Conservation (phyloP, 2,113 vertebrate genomes). For the Crotalus viridis region DNA sequence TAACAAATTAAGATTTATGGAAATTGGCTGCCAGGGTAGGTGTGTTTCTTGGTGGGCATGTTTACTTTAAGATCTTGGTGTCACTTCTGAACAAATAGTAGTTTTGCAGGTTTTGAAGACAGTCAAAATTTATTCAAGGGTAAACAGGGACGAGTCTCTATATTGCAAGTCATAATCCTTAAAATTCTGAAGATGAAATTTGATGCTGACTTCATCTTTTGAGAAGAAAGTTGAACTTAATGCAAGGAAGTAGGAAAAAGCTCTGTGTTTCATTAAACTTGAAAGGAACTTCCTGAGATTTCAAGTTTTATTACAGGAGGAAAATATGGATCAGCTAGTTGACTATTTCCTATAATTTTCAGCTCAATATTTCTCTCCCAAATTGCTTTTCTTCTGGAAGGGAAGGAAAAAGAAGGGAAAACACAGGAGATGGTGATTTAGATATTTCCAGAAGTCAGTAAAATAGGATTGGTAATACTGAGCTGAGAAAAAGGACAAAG, state of each 20-base stretch:
- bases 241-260: not conserved
- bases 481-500: not conserved
- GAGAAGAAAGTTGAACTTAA: not conserved
- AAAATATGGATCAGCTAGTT: not conserved
- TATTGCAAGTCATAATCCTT: not conserved
- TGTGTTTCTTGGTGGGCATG: not conserved
- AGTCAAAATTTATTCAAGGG: not conserved
- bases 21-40: not conserved
- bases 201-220: not conserved
- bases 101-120: not conserved
- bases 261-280: not conserved
- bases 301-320: not conserved
- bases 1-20: not conserved
- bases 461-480: not conserved
- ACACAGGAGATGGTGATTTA: not conserved
- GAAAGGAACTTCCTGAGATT: not conserved
- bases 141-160: not conserved
- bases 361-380: not conserved
- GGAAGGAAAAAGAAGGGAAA: not conserved
- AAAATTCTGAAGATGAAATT: not conserved
- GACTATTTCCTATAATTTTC: not conserved
- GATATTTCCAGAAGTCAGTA: not conserved
- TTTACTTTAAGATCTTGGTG: not conserved
- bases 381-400: not conserved
- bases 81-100: not conserved